Conservation (phyloP, 2,797 vertebrate genomes). For the Limosa lapponica region DNA sequence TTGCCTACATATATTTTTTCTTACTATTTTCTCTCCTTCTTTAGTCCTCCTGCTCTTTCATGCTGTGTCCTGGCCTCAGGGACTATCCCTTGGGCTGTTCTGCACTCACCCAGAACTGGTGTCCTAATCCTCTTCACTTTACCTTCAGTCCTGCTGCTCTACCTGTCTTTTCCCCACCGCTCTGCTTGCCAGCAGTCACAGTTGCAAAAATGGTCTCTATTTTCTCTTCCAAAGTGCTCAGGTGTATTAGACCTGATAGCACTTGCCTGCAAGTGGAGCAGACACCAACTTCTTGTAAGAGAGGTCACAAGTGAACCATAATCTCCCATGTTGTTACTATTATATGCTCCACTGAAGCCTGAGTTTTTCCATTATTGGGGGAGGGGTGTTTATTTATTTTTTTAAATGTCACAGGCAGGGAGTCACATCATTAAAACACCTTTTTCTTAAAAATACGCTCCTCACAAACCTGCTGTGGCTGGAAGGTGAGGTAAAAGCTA, state of each 20-base stretch:
- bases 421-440: not conserved
- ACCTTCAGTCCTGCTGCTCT: not conserved
- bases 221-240: constrained; percentile 41
- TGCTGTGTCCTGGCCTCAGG: constrained; percentile 45
- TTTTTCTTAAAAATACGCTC: not conserved
- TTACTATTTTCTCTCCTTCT: constrained; percentile 21
- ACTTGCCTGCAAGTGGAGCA: not conserved
- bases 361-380: not conserved
- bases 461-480: not conserved
- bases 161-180: not conserved
- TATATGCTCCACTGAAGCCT: not conserved
- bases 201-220: constrained; percentile 65
- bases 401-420: not conserved
- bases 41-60: constrained; percentile 14
- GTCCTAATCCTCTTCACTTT: constrained; percentile 33
- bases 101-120: constrained; percentile 33
- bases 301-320: not conserved
- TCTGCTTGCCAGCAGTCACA: constrained; percentile 51
- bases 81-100: constrained; percentile 44
- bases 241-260: not conserved
- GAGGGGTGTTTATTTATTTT: not conserved
- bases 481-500: not conserved
- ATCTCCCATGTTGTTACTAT: not conserved
- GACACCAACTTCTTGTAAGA: not conserved
- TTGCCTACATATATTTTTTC: constrained; percentile 48